Conservation (phyloP, 1,140 invertebrate species). For the Drosophila persimilis region DNA sequence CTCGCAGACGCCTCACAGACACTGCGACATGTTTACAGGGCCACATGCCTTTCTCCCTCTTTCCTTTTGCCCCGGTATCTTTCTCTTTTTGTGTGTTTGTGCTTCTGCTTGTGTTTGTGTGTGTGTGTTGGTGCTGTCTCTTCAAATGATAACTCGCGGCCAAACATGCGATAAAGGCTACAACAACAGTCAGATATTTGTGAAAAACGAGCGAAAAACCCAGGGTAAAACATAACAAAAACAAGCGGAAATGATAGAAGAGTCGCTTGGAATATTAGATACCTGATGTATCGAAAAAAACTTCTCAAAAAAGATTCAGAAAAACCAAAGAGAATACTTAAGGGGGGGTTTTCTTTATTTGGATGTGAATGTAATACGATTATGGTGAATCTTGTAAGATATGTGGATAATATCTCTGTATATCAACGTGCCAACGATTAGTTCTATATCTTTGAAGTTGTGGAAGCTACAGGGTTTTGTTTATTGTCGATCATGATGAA, state of each 20-base stretch:
- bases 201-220: slow-evolving; percentile 37
- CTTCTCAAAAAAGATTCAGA: no score
- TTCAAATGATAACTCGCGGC: slow-evolving; percentile 74
- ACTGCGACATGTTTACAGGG: slow-evolving; percentile 56
- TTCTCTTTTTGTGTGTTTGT: slow-evolving; percentile 3
- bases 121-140: slow-evolving; percentile 19
- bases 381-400: no score
- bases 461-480: no score
- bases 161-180: slow-evolving; percentile 65
- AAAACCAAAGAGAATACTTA: background rate
- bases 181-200: slow-evolving; percentile 44
- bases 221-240: slow-evolving; percentile 4
- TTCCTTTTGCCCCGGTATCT: slow-evolving; percentile 9
- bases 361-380: no score
- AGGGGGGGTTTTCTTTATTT: no score
- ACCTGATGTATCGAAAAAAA: no score
- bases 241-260: background rate
- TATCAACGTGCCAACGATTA: no score
- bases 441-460: no score
- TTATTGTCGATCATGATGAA: no score
- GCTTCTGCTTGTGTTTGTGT: slow-evolving; percentile 29
- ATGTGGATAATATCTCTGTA: no score
- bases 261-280: background rate
- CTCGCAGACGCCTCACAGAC: slow-evolving; percentile 64
- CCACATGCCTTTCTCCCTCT: background rate